Conservation (phyloP, 2,888 invertebrate genomes). For the Apantesis nais region DNA sequence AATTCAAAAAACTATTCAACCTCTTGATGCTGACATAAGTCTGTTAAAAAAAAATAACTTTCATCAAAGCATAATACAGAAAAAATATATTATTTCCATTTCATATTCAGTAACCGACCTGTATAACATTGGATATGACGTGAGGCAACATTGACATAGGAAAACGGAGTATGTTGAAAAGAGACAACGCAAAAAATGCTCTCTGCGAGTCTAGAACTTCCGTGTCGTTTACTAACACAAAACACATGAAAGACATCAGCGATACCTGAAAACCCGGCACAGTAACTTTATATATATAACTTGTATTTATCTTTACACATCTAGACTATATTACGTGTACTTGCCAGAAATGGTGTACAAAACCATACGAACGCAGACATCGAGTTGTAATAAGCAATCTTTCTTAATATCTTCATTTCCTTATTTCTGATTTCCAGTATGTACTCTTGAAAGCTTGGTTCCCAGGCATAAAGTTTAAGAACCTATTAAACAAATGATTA, state of each 20-base stretch:
- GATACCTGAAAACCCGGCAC: conserved; percentile 86
- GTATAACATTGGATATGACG: conserved; percentile 95
- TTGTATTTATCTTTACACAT: neutral
- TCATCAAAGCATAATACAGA: neutral
- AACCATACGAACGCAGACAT: conserved; percentile 94
- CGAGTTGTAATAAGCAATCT: conserved; percentile 92
- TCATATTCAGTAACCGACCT: conserved; percentile 87
- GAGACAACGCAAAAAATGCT: conserved; percentile 98
- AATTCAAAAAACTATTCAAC: conserved; percentile 96
- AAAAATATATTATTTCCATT: conserved; percentile 16
- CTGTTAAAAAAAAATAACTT: conserved; percentile 70
- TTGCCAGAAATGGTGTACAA: conserved; percentile 94
- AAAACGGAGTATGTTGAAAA: conserved; percentile 98
- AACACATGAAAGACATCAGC: conserved; percentile 95
- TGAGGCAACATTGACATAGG: conserved; percentile 98
- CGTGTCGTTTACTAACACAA: conserved; percentile 92
- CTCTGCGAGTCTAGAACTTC: conserved; percentile 94
- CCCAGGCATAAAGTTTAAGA: conserved; percentile 95
- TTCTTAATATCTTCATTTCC: conserved; percentile 92
- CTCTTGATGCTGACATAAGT: conserved; percentile 96
- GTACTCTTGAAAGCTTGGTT: conserved; percentile 92
- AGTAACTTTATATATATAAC: neutral
- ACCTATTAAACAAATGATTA: conserved; percentile 53
- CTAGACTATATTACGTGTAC: conserved; percentile 38
- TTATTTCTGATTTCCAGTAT: conserved; percentile 91